Evolutionary conservation across 1,140 invertebrate genomes (phyloP).

Genomic region (Ectropis grisescens): DNA sequence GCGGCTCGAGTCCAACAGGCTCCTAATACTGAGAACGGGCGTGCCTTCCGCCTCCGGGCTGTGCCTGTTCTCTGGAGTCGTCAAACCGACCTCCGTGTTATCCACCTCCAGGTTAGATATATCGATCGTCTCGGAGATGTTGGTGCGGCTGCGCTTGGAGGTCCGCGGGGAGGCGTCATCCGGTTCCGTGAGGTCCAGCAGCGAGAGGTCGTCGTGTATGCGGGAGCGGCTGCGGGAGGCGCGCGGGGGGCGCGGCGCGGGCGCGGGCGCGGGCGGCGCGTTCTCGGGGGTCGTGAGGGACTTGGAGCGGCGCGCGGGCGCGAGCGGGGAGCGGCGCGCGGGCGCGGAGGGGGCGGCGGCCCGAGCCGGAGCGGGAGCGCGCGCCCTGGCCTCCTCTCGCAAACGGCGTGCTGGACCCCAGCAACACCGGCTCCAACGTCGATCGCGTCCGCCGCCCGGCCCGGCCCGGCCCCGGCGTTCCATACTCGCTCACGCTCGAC

Average conservation of each 20-base stretch:
- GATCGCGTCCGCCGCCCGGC: constrained; percentile 17
- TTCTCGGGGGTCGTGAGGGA: constrained; percentile 22
- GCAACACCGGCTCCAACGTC: constrained; percentile 12
- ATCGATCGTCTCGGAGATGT: not conserved
- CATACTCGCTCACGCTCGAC: constrained; percentile 13
- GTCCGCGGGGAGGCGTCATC: constrained; percentile 29
- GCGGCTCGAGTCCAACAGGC: constrained; percentile 30
- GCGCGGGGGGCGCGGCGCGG: constrained; percentile 16
- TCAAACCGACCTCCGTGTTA: constrained; percentile 8
- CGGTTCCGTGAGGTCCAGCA: constrained; percentile 14
- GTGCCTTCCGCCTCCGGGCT: constrained; percentile 35
- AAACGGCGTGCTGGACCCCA: constrained; percentile 33
- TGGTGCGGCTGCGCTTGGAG: constrained; percentile 13
- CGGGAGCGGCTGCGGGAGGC: constrained; percentile 26
- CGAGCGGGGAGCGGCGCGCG: too few relatives aligned
- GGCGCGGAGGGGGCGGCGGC: too few relatives aligned
- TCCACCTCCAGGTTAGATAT: not conserved
- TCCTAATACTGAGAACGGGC: constrained; percentile 42
- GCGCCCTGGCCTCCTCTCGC: too few relatives aligned
- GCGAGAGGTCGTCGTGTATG: constrained; percentile 29
- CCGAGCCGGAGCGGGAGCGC: too few relatives aligned
- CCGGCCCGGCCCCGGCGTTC: constrained; percentile 16
- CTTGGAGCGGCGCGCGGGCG: constrained; percentile 10
- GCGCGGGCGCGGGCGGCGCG: constrained; percentile 10
- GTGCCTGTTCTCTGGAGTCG: constrained; percentile 34